These are phyloP conservation scores for Syngnathus typhle DNA, from an alignment of 2,113 vertebrate species.

Conservation along the genomic window DNA sequence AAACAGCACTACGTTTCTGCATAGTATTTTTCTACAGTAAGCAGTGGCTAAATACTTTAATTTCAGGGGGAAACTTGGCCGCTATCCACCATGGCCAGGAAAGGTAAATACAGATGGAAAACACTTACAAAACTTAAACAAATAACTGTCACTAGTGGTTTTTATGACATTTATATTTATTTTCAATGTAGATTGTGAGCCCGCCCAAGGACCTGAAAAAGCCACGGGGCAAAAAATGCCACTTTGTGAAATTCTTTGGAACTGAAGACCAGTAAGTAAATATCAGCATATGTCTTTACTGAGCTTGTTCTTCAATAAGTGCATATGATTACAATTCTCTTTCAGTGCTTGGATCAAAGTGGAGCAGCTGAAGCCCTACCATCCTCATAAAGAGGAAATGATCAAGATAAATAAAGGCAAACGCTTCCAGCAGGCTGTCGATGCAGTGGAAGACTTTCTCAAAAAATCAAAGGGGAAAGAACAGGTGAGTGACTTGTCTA, in stretches of 20 bases:
- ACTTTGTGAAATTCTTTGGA: constrained; percentile 99
- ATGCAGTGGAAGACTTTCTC: constrained; percentile 95
- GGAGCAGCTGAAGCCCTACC: constrained; percentile 96
- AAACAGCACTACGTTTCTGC: neutral
- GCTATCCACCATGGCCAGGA: constrained; percentile 97
- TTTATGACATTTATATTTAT: neutral
- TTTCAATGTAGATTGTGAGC: constrained; percentile 83
- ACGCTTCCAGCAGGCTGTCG: constrained; percentile 94
- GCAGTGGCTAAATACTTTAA: constrained; percentile 14
- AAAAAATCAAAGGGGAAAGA: constrained; percentile 93
- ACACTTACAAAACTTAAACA: no score
- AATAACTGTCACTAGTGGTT: neutral
- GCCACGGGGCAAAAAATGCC: constrained; percentile 95
- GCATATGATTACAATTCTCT: constrained; percentile 7
- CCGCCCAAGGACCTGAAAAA: constrained; percentile 98
- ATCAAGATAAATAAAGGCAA: constrained; percentile 99
- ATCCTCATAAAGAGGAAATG: constrained; percentile 97
- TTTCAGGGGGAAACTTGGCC: constrained; percentile 92
- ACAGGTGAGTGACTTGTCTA: constrained; percentile 67
- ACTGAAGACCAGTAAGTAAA: constrained; percentile 97
- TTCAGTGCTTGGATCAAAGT: constrained; percentile 98
- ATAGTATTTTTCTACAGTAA: neutral
- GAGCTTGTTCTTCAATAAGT: neutral
- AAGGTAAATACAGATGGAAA: constrained; percentile 81
- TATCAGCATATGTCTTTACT: neutral